A percentile compares a stretch with the other conserved stretches of the same genome.
Conservation (phyloP, 2,888 invertebrate species). For the Eledone cirrhosa region DNA sequence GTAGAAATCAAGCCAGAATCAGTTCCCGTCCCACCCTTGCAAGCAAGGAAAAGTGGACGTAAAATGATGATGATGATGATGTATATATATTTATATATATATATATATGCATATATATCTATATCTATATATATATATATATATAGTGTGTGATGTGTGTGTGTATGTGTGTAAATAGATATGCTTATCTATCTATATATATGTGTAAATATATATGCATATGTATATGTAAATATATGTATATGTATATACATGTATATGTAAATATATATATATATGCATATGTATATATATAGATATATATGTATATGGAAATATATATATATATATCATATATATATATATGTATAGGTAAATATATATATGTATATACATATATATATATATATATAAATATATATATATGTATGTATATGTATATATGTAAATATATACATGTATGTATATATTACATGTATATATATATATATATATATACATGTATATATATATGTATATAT, state of each 20-base stretch:
- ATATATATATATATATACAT: not conserved
- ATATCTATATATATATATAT: too few species aligned
- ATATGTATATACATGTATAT: not conserved
- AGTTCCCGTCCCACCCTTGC: too few species aligned
- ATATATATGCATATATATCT: too few species aligned
- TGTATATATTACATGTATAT: not conserved
- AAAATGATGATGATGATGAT: too few species aligned
- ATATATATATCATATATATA: not conserved
- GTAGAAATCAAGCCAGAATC: too few species aligned
- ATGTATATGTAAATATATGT: not conserved
- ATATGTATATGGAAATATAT: not conserved
- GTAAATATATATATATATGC: not conserved
- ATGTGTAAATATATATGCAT: not conserved
- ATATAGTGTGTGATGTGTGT: too few species aligned
- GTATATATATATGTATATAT: not conserved
- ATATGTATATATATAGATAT: not conserved
- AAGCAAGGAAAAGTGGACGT: too few species aligned
- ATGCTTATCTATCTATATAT: not conserved
- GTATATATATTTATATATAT: too few species aligned
- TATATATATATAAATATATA: not conserved
- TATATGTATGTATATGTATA: conserved; percentile 1
- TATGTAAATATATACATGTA: not conserved
- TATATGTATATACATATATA: not conserved
- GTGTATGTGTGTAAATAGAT: too few species aligned
- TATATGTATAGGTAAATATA: not conserved